Conservation (phyloP, 2,888 invertebrate genomes). For the Coleophora deauratella region DNA sequence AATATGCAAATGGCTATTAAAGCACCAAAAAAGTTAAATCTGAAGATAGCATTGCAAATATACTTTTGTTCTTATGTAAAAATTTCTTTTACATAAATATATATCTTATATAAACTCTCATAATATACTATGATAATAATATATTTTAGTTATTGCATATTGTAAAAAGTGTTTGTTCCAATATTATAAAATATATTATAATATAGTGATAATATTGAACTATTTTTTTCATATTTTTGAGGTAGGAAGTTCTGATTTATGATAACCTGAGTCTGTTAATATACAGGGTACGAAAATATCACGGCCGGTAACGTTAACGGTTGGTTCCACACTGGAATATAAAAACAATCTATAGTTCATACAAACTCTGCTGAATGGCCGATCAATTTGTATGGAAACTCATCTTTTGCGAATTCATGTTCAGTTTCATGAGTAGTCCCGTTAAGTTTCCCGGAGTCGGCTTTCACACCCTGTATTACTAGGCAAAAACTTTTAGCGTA, state of each 20-base stretch:
- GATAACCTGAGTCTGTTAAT: constrained; percentile 1
- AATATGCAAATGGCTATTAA: constrained; percentile 59
- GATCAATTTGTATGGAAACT: no score
- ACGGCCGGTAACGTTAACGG: no score
- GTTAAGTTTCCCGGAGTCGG: no score
- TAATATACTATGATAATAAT: constrained; percentile 50
- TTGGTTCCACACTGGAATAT: no score
- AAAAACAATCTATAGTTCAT: no score
- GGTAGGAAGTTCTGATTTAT: constrained; percentile 62
- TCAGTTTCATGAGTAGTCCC: no score
- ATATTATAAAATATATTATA: constrained; percentile 54
- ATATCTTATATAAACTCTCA: constrained; percentile 68
- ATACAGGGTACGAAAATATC: constrained; percentile 16
- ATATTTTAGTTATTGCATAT: constrained; percentile 57
- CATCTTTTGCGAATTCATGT: no score
- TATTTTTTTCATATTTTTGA: constrained; percentile 63
- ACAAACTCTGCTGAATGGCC: no score
- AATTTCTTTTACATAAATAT: constrained; percentile 69
- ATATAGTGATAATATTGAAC: constrained; percentile 41
- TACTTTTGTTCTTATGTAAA: constrained; percentile 55
- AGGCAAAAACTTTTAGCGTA: no score
- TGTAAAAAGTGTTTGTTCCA: constrained; percentile 56
- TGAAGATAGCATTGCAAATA: constrained; percentile 45
- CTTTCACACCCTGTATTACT: no score
- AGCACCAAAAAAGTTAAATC: constrained; percentile 60